These are phyloP conservation scores for Nephotettix cincticeps DNA, from an alignment of 1,140 invertebrate genomes.

Conservation along the genomic window DNA sequence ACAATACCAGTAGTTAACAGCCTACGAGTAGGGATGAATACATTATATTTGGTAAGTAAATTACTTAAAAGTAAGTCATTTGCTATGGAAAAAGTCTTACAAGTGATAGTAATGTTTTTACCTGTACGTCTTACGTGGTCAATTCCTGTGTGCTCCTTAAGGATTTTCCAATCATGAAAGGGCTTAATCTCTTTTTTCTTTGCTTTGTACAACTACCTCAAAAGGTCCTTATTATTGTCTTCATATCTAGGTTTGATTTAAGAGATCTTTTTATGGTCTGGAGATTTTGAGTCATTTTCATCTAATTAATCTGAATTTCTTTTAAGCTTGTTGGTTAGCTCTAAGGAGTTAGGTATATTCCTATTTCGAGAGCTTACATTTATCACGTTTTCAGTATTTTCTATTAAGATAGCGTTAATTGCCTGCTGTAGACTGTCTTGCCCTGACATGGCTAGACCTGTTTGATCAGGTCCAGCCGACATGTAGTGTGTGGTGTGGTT, in stretches of 20 bases:
- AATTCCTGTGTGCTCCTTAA: neutral
- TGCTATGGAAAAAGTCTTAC: neutral
- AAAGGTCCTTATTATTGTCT: constrained; percentile 20
- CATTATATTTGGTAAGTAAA: neutral
- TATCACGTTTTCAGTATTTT: too few species aligned
- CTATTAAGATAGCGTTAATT: too few species aligned
- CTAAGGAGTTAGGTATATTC: too few species aligned
- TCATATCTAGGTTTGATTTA: neutral
- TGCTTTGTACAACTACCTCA: neutral
- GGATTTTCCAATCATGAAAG: neutral
- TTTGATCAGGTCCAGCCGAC: too few species aligned
- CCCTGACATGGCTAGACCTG: too few species aligned
- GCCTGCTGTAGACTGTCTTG: too few species aligned
- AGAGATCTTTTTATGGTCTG: neutral
- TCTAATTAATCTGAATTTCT: neutral
- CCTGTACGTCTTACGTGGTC: neutral
- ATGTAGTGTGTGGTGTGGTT: too few species aligned
- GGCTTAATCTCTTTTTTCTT: neutral
- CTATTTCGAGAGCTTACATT: too few species aligned
- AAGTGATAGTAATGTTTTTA: neutral
- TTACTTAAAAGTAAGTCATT: too few species aligned
- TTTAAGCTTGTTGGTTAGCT: too few species aligned
- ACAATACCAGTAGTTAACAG: neutral
- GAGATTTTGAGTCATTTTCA: neutral
- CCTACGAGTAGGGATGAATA: neutral